Conservation (phyloP, 2,888 invertebrate species). For the Clunio marinus region DNA sequence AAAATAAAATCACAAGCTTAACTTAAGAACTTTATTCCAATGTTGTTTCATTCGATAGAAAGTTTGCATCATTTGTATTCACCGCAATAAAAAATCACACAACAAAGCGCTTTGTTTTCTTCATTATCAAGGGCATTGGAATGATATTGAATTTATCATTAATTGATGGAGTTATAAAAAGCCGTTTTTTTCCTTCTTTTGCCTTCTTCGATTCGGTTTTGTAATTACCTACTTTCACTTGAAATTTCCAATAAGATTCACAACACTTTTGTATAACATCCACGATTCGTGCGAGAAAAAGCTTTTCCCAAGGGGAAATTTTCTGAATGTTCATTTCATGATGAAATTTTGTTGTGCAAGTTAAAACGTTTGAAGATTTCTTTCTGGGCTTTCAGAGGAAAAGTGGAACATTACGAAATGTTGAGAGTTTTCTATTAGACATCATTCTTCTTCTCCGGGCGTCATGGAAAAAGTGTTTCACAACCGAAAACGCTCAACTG, state of each 20-base stretch:
- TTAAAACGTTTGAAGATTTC: background rate
- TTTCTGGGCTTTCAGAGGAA: background rate
- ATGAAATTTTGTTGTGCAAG: background rate
- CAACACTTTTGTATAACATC: background rate
- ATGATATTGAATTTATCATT: background rate
- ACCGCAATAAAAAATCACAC: background rate
- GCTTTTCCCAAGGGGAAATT: background rate
- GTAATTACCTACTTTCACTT: constrained; percentile 38
- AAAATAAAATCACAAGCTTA: too few species aligned
- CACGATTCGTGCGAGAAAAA: constrained; percentile 14
- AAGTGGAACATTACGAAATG: constrained; percentile 34
- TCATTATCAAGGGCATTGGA: constrained; percentile 31
- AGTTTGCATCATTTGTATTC: background rate
- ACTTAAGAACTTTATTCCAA: too few species aligned
- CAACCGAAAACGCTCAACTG: background rate
- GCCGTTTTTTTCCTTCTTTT: too few species aligned
- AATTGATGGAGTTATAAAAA: too few species aligned
- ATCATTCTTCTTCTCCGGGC: constrained; percentile 9
- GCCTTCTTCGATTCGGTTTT: background rate
- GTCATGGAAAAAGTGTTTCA: constrained; percentile 19
- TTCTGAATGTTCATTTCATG: background rate
- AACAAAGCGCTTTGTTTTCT: background rate
- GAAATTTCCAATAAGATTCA: constrained; percentile 7
- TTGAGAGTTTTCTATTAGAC: constrained; percentile 14
- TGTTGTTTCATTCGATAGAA: constrained; percentile 8